Base-by-base conservation (phyloP, 2,888 invertebrate genomes). In the Lathronympha strigana region DNA sequence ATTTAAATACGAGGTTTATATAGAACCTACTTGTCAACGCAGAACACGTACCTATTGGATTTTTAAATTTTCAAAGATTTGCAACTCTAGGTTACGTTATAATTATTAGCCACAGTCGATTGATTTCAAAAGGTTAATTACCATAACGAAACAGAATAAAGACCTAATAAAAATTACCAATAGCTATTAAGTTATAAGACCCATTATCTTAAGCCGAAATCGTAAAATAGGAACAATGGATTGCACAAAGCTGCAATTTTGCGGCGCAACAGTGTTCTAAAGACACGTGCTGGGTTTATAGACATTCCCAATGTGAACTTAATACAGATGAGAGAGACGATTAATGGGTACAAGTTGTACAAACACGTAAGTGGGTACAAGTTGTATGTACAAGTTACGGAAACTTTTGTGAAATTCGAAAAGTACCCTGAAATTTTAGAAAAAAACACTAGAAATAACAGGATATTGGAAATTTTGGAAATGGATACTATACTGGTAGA, bases 211-310 rank as follows among this genome's bases (percentile, higher is more conserved):
- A 19, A 38, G 45, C n/a, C 53, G 25, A 25, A 45, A 57, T 45
- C 31, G 40, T 40, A 45, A 66, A 60, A 49, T 61, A 49, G 45
- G 61, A 66, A 66, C 66, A 66, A 66, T 66, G 40, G 60, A 54
- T 66, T 66, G 64, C 61, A 54, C 47, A 61, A 54, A 54, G 47
- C 19, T 28, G 51, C 58, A 54, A 38, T 60, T 57, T 43, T 25
- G 47, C 53, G 38, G 50, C 38, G 33, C 43, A 36, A 47, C 45
- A 11, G 23, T 38, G 50, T 58, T 43, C 57, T 54, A 58, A 40
- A 64, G 28, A 64, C 53, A 60, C 45, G 64, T 64, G 57, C 57
- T 36, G 45, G 25, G 15, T 4, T 45, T 45, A 45, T 21, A 45
- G 9, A 1, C 21, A 45, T 21, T 40, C 21, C 21, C 13, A 45